Base-by-base conservation (phyloP, 2,888 invertebrate genomes). In the Trachelus iudaicus region DNA sequence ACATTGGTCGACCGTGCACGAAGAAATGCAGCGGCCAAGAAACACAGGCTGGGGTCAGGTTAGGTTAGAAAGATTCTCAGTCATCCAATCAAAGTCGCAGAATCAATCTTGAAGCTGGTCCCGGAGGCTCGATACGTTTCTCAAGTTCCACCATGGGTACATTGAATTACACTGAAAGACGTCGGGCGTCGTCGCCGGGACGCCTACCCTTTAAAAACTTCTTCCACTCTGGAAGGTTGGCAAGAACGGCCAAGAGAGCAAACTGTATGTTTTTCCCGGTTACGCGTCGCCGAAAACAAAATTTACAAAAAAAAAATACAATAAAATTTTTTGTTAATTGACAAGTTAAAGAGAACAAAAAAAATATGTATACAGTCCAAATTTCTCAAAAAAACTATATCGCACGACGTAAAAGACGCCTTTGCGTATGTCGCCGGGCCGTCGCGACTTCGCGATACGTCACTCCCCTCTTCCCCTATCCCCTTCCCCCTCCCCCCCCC, bases 201-300 rank as follows among this genome's bases (percentile, higher is more conserved):
- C 30, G 69, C 35, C 3, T 4, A 3, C 11, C 11, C 35, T 35
- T 34, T 1, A 3, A 11, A 76, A 71, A 71, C 33, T 56, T 78
- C 76, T 78, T 78, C 76, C 76, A 76, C 73, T 75, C 76, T 73
- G 35, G 73, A 78, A 73, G 76, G 76, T 76, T 76, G 78, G 76
- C 75, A 76, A 68, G 78, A 11, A 34, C 69, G 56, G 34, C 37
- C 33, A 31, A 13, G 1, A 11, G 9, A 23, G 4, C 31, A 11
- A 71, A 23, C 0, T 9, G 1, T 23, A 23, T 1, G 40, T 56
- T 23, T 23, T 56, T 56, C 56, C 2, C 56, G 23, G 9, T 15
- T 2, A 56, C 56, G 23, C 2, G 9, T 23, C 0, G 1, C 23
- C 6, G 6, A 15, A 23, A 56, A 56, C 31, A 56, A 35, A 35